Conservation (phyloP, 2,113 vertebrate genomes). For the Dendropsophus ebraccatus region DNA sequence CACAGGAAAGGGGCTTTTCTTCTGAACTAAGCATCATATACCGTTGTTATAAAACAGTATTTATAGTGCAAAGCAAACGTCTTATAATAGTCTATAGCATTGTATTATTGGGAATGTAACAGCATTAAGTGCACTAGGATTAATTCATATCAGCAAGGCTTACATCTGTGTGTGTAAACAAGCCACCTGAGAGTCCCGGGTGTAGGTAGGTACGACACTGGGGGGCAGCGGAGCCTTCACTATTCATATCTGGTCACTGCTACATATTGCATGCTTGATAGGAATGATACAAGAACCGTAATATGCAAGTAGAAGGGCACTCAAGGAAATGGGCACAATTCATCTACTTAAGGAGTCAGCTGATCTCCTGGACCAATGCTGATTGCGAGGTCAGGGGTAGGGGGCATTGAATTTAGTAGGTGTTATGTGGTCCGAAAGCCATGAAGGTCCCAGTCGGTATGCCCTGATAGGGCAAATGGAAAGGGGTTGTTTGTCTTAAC, state of each 20-base stretch:
- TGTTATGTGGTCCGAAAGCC: background rate
- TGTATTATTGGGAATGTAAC: conserved; percentile 46
- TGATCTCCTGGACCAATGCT: background rate
- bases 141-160: background rate
- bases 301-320: background rate
- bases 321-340: background rate
- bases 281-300: background rate
- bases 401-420: background rate
- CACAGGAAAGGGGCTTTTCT: background rate
- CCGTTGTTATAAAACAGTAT: conserved; percentile 49
- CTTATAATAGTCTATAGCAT: conserved; percentile 5
- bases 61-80: conserved; percentile 26
- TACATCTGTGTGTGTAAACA: background rate
- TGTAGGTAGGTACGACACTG: background rate
- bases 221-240: background rate
- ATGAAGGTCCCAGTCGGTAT: background rate
- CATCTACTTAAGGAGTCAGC: background rate
- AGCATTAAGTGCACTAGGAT: conserved; percentile 45
- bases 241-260: background rate
- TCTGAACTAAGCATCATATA: conserved; percentile 24
- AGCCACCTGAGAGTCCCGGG: conserved; percentile 17
- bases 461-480: background rate
- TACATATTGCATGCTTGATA: background rate
- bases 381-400: background rate
- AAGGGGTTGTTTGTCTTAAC: background rate